Percentiles rank a stretch among this genome's conserved stretches.
Conservation (phyloP, 1,140 invertebrate species). For the Zaprionus inermis region DNA sequence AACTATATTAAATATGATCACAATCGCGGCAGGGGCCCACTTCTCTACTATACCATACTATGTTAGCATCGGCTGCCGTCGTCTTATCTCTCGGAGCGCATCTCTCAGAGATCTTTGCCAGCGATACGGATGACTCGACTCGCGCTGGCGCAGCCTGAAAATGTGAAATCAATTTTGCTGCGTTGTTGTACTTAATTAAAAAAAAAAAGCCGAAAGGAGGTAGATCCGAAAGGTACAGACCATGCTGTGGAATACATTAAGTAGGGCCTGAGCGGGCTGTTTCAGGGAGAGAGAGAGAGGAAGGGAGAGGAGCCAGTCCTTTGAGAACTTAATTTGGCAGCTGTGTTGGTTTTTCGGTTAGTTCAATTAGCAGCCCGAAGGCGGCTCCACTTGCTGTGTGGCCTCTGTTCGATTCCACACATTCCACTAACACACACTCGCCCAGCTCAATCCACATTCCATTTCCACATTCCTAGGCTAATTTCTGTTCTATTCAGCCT, state of each 20-base stretch:
- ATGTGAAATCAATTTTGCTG: slow-evolving; percentile 80
- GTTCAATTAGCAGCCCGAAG: slow-evolving; percentile 64
- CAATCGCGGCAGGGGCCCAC: slow-evolving; percentile 8
- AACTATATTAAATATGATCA: slow-evolving; percentile 69
- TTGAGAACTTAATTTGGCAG: slow-evolving; percentile 79
- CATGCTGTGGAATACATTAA: slow-evolving; percentile 51
- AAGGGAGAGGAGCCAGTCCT: slow-evolving; percentile 22
- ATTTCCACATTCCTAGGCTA: slow-evolving; percentile 61
- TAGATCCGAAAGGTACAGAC: background rate
- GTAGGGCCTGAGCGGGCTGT: background rate
- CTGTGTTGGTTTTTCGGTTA: slow-evolving; percentile 34
- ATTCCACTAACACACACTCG: slow-evolving; percentile 1
- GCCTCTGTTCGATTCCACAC: slow-evolving; percentile 16
- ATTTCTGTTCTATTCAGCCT: slow-evolving; percentile 44
- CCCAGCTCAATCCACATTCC: slow-evolving; percentile 2
- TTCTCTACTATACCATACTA: slow-evolving; percentile 1
- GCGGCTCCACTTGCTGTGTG: slow-evolving; percentile 49
- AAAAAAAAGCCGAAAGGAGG: slow-evolving; percentile 26
- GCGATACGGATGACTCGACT: slow-evolving; percentile 40
- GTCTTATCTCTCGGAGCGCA: slow-evolving; percentile 65
- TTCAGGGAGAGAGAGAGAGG: too few species aligned
- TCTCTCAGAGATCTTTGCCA: slow-evolving; percentile 67
- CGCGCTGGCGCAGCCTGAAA: slow-evolving; percentile 1
- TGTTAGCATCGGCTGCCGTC: slow-evolving; percentile 23
- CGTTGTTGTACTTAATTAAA: slow-evolving; percentile 82